A percentile compares a stretch with the other conserved stretches of the same genome.
These are phyloP conservation scores for Atrichornis clamosus DNA, from an alignment of 2,113 vertebrate species.

Conservation along the genomic window DNA sequence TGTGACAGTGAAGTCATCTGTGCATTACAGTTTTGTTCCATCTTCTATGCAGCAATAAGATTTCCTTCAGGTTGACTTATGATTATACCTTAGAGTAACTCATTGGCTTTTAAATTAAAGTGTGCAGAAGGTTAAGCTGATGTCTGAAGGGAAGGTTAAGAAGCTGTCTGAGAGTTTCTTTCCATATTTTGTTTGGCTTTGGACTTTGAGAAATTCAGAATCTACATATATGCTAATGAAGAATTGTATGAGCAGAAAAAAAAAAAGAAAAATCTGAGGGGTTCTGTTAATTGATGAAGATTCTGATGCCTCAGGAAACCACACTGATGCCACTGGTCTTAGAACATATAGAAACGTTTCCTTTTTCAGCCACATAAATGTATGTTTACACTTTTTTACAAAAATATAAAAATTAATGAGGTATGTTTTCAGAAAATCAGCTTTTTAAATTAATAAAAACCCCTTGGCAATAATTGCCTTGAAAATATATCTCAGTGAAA, in stretches of 20 bases:
- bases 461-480: background rate
- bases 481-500: background rate
- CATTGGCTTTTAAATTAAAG: constrained; percentile 14
- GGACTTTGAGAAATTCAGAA: background rate
- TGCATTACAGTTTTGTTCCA: background rate
- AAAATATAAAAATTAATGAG: background rate
- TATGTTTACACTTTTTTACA: background rate
- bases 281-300: background rate
- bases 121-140: background rate
- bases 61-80: constrained; percentile 32
- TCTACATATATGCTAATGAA: background rate
- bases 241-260: background rate
- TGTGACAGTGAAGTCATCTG: constrained; percentile 8
- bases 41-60: background rate
- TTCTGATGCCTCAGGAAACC: background rate
- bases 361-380: background rate
- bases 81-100: background rate
- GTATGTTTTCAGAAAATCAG: background rate
- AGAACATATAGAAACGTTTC: background rate
- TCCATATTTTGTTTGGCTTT: background rate
- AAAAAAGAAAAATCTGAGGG: background rate
- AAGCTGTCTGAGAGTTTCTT: background rate
- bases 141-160: background rate
- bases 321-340: background rate
- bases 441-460: background rate